These are phyloP conservation scores for Drosophila fulvimacula DNA, from an alignment of 2,888 invertebrate genomes.

Conservation along the genomic window DNA sequence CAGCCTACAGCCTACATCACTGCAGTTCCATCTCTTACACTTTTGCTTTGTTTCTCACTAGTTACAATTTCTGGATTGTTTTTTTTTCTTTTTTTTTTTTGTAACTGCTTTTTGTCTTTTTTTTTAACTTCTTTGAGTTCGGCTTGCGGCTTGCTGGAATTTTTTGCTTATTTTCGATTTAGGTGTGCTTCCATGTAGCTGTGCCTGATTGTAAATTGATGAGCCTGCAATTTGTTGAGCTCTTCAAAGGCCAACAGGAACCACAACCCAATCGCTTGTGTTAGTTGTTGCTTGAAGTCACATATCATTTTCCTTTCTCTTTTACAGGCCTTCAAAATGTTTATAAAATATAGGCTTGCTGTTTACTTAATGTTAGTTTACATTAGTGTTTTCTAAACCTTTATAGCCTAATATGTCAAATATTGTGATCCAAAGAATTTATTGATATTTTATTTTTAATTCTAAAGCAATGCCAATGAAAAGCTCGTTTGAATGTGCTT, in stretches of 20 bases:
- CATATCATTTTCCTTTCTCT: neutral
- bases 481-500: no score
- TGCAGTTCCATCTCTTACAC: conserved; percentile 12
- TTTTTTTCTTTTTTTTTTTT: neutral
- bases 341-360: neutral
- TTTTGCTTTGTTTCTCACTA: conserved; percentile 3
- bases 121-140: neutral
- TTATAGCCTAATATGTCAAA: no score
- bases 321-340: neutral
- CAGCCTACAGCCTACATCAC: conserved; percentile 44
- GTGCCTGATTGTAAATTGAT: conserved; percentile 18
- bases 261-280: neutral
- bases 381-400: neutral
- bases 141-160: conserved; percentile 27
- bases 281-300: neutral
- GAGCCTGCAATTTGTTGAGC: neutral
- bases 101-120: neutral
- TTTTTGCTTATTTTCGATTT: conserved; percentile 10
- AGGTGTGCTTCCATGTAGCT: conserved; percentile 3
- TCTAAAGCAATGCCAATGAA: no score
- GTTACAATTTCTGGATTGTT: neutral
- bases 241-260: neutral
- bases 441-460: no score
- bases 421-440: no score
- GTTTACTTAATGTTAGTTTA: neutral